Conservation (phyloP, 2,113 vertebrate genomes). For the Campylomormyrus numenius region DNA sequence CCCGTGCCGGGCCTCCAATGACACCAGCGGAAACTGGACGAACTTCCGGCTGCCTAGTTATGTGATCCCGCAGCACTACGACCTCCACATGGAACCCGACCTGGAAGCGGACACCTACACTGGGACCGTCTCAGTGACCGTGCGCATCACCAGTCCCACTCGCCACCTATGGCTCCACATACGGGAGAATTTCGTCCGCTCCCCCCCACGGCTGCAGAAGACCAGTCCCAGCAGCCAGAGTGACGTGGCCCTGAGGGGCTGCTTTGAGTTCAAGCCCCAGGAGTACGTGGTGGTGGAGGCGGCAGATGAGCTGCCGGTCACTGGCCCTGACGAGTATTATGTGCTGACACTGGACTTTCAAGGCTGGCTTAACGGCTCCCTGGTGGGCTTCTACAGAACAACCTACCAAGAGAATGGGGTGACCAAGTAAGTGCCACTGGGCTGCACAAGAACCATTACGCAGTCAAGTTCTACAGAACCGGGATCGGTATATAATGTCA, state of each 20-base stretch:
- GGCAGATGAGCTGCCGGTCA: constrained; percentile 39
- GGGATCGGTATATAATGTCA: neutral
- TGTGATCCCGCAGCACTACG: constrained; percentile 74
- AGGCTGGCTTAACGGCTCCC: constrained; percentile 80
- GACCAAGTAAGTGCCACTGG: constrained; percentile 66
- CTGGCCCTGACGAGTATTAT: constrained; percentile 43
- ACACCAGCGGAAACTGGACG: constrained; percentile 66
- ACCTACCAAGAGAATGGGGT: constrained; percentile 67
- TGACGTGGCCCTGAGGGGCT: constrained; percentile 56
- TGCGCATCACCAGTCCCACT: constrained; percentile 62
- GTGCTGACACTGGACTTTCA: constrained; percentile 76
- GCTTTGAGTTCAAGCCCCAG: constrained; percentile 71
- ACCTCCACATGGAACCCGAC: constrained; percentile 73
- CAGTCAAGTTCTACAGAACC: neutral
- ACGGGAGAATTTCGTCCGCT: constrained; percentile 71
- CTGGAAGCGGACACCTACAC: constrained; percentile 70
- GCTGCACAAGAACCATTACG: neutral
- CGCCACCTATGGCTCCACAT: constrained; percentile 83
- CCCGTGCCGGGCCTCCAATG: constrained; percentile 58
- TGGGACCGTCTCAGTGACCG: constrained; percentile 57
- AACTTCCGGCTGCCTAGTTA: constrained; percentile 75
- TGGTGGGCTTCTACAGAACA: constrained; percentile 91
- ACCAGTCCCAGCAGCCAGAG: neutral
- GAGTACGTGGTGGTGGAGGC: constrained; percentile 82
- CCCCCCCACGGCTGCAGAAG: constrained; percentile 54